These are phyloP conservation scores for Platypus cylindrus DNA, from an alignment of 2,888 invertebrate species.

Conservation along the genomic window DNA sequence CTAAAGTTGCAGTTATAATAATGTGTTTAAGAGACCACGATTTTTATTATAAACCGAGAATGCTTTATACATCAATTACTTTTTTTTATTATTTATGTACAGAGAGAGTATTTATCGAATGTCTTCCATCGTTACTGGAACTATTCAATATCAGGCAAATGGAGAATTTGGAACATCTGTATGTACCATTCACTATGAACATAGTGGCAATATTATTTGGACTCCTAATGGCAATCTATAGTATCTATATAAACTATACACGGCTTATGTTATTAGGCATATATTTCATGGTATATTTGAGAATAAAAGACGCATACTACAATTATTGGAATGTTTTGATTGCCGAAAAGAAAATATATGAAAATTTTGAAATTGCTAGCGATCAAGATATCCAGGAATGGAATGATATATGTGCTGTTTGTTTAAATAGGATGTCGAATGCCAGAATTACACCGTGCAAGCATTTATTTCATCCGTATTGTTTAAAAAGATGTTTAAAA, in stretches of 20 bases:
- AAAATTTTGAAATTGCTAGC: slow-evolving; percentile 42
- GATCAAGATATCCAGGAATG: slow-evolving; percentile 50
- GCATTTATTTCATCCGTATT: slow-evolving; percentile 67
- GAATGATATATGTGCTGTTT: slow-evolving; percentile 69
- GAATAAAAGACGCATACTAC: slow-evolving; percentile 28
- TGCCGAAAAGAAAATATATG: slow-evolving; percentile 26
- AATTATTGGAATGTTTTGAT: slow-evolving; percentile 27
- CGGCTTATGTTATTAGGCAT: slow-evolving; percentile 24
- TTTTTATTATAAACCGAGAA: slow-evolving; percentile 54
- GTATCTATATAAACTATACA: slow-evolving; percentile 17
- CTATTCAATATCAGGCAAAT: slow-evolving; percentile 46
- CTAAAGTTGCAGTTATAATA: slow-evolving; percentile 49
- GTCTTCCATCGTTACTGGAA: slow-evolving; percentile 45
- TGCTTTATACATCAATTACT: slow-evolving; percentile 49
- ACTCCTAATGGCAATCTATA: slow-evolving; percentile 15
- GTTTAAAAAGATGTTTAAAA: slow-evolving; percentile 57
- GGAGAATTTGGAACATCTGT: slow-evolving; percentile 57
- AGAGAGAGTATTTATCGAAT: slow-evolving; percentile 54
- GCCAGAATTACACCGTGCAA: slow-evolving; percentile 68
- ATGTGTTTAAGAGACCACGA: slow-evolving; percentile 60
- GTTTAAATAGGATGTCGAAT: slow-evolving; percentile 53
- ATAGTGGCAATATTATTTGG: slow-evolving; percentile 38
- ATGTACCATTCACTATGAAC: slow-evolving; percentile 52
- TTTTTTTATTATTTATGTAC: slow-evolving; percentile 56
- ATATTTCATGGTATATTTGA: slow-evolving; percentile 31